These are phyloP conservation scores for Loxodonta africana DNA, from an alignment of 2,113 vertebrate genomes.

Conservation along the genomic window DNA sequence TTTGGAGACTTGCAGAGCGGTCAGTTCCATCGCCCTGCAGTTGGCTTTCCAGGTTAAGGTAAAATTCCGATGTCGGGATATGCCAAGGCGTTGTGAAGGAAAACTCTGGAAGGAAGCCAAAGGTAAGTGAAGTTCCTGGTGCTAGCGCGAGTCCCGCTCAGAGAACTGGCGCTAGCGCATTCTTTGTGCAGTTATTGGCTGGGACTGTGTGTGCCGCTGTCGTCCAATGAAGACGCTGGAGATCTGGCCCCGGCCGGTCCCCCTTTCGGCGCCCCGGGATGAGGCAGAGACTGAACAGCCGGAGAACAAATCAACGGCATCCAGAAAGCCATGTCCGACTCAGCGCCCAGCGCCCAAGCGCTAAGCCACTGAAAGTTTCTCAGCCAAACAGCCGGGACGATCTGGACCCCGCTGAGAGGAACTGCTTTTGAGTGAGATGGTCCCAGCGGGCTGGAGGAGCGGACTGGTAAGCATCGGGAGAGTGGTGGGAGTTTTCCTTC, in stretches of 20 bases:
- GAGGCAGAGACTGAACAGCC: slow-evolving; percentile 83
- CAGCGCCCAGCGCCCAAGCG: slow-evolving; percentile 82
- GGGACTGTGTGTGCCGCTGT: slow-evolving; percentile 95
- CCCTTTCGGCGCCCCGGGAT: slow-evolving; percentile 86
- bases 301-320: slow-evolving; percentile 81
- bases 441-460: slow-evolving; percentile 86
- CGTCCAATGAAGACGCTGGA: slow-evolving; percentile 89
- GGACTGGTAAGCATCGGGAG: slow-evolving; percentile 87
- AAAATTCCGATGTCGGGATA: background rate
- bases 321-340: slow-evolving; percentile 86
- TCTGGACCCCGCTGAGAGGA: slow-evolving; percentile 64
- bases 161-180: slow-evolving; percentile 67
- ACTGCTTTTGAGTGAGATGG: slow-evolving; percentile 87
- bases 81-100: slow-evolving; percentile 4
- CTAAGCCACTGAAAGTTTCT: slow-evolving; percentile 85
- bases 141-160: slow-evolving; percentile 36
- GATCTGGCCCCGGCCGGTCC: slow-evolving; percentile 85
- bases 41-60: slow-evolving; percentile 41
- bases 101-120: slow-evolving; percentile 68
- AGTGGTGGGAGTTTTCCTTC: slow-evolving; percentile 87
- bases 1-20: background rate
- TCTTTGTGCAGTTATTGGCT: slow-evolving; percentile 89
- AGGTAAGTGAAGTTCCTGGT: slow-evolving; percentile 77
- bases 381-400: slow-evolving; percentile 51
- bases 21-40: background rate